These are phyloP conservation scores for Schlechtendalia chinensis DNA, from an alignment of 1,140 invertebrate genomes.

Conservation along the genomic window DNA sequence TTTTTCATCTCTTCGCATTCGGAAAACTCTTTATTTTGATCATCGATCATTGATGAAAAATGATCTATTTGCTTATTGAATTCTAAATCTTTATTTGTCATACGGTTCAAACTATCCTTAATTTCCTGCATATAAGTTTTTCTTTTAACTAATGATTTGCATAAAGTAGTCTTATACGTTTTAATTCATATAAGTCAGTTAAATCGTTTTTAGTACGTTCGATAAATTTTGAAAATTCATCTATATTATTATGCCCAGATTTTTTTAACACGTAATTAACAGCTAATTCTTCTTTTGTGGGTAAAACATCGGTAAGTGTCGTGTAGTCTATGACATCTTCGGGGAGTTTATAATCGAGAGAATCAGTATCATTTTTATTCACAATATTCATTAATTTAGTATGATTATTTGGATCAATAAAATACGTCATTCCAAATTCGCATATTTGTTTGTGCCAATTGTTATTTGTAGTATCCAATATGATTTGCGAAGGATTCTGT, in stretches of 20 bases:
- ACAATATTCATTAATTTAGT: neutral
- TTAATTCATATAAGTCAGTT: neutral
- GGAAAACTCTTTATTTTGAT: neutral
- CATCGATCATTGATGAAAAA: neutral
- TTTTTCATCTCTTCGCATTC: too few species aligned
- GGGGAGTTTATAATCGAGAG: neutral
- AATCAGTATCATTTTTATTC: neutral
- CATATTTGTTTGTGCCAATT: neutral
- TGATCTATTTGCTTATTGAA: neutral
- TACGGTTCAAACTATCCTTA: neutral
- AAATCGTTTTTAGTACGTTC: neutral
- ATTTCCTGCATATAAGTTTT: neutral
- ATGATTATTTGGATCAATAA: neutral
- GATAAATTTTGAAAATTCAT: neutral
- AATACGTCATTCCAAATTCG: neutral
- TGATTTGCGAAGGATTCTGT: too few species aligned
- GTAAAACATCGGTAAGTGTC: neutral
- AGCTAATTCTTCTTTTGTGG: neutral
- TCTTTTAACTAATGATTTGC: neutral
- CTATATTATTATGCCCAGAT: neutral
- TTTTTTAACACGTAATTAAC: neutral
- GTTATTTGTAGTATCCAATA: too few species aligned
- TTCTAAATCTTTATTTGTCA: conserved; percentile 1
- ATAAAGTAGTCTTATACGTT: neutral
- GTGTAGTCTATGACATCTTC: neutral